Conservation (phyloP, 1,140 invertebrate species). For the Subanguina moxae region DNA sequence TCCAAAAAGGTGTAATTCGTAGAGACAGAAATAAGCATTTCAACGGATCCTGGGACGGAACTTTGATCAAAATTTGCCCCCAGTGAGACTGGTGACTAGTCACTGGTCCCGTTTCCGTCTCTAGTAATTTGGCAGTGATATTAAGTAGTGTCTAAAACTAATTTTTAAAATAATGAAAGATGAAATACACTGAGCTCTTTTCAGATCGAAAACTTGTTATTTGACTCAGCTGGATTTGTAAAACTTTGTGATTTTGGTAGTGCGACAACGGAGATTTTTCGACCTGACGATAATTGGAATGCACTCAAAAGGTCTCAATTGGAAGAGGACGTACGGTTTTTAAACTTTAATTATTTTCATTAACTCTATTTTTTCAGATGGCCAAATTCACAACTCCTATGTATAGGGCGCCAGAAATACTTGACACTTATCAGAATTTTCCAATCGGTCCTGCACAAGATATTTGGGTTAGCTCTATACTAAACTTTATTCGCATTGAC, state of each 20-base stretch:
- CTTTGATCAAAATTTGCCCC: too few relatives aligned
- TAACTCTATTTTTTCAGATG: constrained; percentile 61
- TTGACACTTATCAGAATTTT: constrained; percentile 94
- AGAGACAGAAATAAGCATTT: too few relatives aligned
- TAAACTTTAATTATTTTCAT: constrained; percentile 10
- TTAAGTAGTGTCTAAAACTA: too few relatives aligned
- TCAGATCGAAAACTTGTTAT: constrained; percentile 71
- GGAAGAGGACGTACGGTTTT: constrained; percentile 79
- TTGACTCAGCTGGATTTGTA: constrained; percentile 75
- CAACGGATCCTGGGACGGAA: too few relatives aligned
- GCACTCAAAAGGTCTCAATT: constrained; percentile 81
- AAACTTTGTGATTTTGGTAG: constrained; percentile 99
- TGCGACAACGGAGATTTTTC: constrained; percentile 76
- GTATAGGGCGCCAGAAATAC: constrained; percentile 82
- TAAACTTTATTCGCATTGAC: too few relatives aligned
- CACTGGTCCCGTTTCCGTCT: too few relatives aligned
- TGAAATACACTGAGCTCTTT: too few relatives aligned
- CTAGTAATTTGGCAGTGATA: too few relatives aligned
- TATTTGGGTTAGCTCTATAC: constrained; percentile 70
- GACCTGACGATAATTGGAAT: constrained; percentile 82
- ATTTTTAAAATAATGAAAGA: too few relatives aligned
- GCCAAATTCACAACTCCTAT: constrained; percentile 68
- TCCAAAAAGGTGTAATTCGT: not conserved
- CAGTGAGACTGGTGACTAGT: too few relatives aligned
- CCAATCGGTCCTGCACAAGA: constrained; percentile 80